A percentile compares a stretch with the other conserved stretches of the same genome.
phyloP scores from a whole-genome alignment of 2,888 invertebrate genomes.

The Drosophila subsilvestris region DNA sequence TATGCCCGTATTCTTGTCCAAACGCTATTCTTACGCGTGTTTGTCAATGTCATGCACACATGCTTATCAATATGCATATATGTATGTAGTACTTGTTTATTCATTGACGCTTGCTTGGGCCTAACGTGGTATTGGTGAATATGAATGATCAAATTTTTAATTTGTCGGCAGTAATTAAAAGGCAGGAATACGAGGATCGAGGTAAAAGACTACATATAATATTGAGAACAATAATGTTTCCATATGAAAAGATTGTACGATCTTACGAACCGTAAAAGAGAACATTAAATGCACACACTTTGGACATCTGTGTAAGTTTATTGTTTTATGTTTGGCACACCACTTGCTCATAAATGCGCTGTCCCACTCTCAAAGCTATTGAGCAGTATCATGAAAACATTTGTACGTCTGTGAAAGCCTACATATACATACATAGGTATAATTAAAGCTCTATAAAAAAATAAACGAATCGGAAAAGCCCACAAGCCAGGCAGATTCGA shows the following conservation, averaged over 20 bases:
- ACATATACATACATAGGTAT: background rate
- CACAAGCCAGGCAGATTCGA: constrained; percentile 1
- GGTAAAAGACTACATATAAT: background rate
- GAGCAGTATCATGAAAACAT: background rate
- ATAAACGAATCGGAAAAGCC: constrained; percentile 18
- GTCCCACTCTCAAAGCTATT: constrained; percentile 1
- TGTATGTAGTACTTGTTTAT: background rate
- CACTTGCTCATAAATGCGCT: background rate
- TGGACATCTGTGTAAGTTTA: background rate
- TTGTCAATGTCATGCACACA: background rate
- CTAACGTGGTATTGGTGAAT: too few relatives aligned
- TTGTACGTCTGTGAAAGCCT: background rate
- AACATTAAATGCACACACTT: background rate
- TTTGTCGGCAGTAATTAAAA: background rate
- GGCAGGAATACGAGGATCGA: background rate
- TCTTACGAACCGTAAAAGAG: background rate
- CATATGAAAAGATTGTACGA: background rate
- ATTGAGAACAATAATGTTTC: background rate
- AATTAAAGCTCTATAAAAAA: constrained; percentile 19
- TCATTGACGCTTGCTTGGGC: too few relatives aligned
- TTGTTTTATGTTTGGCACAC: background rate
- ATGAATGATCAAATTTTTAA: background rate
- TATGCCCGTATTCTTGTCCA: background rate
- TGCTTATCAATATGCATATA: background rate
- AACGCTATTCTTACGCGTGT: background rate